A percentile compares a stretch with the other conserved stretches of the same genome.
These are phyloP conservation scores for Camelus bactrianus DNA, from an alignment of 2,113 vertebrate species.

Conservation along the genomic window DNA sequence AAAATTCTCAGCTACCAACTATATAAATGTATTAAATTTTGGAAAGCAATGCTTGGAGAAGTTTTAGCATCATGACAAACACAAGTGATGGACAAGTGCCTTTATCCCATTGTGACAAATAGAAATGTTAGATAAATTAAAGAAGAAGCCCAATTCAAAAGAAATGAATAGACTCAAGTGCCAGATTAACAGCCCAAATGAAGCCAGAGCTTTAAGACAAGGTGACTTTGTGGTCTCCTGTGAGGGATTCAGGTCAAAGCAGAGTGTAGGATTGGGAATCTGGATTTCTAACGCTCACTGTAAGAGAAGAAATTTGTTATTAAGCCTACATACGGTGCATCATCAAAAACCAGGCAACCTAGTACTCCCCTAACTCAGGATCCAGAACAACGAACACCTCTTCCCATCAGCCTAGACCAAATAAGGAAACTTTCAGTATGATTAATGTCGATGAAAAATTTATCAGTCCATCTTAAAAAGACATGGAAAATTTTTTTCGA, in stretches of 20 bases:
- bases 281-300: neutral
- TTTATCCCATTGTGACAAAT: neutral
- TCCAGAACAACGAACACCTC: neutral
- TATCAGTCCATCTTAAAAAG: neutral
- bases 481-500: neutral
- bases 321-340: neutral
- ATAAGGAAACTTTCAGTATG: neutral
- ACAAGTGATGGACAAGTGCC: neutral
- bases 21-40: neutral
- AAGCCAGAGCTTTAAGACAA: neutral
- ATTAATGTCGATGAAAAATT: neutral
- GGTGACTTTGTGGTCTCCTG: neutral
- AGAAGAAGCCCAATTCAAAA: neutral
- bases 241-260: neutral
- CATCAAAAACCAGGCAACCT: neutral
- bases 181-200: neutral
- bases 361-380: neutral
- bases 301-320: neutral
- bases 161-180: neutral
- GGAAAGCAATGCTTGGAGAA: constrained; percentile 22
- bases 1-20: constrained; percentile 47
- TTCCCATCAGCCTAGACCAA: neutral
- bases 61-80: constrained; percentile 34
- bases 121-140: neutral
- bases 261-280: neutral